These are phyloP conservation scores for Portevinia maculata DNA, from an alignment of 2,888 invertebrate genomes.

Conservation along the genomic window DNA sequence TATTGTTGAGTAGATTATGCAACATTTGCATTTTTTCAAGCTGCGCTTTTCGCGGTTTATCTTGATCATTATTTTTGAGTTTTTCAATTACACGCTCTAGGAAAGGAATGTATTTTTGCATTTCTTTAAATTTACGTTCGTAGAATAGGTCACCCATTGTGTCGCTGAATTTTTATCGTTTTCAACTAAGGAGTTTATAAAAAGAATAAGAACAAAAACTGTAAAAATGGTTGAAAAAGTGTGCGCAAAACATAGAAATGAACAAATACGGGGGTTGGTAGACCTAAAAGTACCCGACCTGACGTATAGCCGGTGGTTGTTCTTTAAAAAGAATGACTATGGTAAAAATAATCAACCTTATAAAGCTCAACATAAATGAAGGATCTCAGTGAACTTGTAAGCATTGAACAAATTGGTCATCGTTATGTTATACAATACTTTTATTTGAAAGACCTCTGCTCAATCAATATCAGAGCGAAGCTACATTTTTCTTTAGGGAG, in stretches of 20 bases:
- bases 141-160: conserved; percentile 74
- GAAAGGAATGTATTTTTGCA: conserved; percentile 87
- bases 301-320: too few relatives aligned
- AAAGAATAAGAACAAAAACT: conserved; percentile 11
- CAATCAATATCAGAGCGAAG: too few relatives aligned
- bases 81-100: conserved; percentile 87
- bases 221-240: neutral
- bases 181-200: conserved; percentile 5
- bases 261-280: too few relatives aligned
- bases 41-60: conserved; percentile 76
- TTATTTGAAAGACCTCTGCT: too few relatives aligned
- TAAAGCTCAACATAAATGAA: too few relatives aligned
- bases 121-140: conserved; percentile 75
- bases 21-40: conserved; percentile 78
- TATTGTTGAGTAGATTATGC: conserved; percentile 76
- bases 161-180: neutral
- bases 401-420: too few relatives aligned
- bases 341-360: too few relatives aligned
- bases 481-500: too few relatives aligned
- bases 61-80: conserved; percentile 83
- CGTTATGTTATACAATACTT: too few relatives aligned
- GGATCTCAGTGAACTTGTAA: too few relatives aligned
- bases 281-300: too few relatives aligned
- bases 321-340: too few relatives aligned
- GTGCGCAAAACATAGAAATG: neutral